Percentiles rank a stretch among this genome's conserved stretches.
Evolutionary conservation across 2,113 vertebrate species (phyloP).

Genomic region (Tauraco erythrolophus): DNA sequence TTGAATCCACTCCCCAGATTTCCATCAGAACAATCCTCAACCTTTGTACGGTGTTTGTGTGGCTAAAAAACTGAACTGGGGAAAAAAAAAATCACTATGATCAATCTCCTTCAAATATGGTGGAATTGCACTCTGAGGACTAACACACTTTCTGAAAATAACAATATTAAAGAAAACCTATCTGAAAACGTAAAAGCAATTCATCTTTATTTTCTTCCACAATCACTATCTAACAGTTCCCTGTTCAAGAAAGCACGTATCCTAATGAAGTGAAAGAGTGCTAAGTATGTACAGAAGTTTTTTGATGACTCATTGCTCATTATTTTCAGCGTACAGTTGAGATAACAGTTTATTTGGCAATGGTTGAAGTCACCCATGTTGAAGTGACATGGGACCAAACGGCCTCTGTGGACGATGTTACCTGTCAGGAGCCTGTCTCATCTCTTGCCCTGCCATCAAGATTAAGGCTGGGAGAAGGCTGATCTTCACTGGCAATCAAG

Average conservation of each 20-base stretch:
- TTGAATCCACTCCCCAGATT: background rate
- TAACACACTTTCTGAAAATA: background rate
- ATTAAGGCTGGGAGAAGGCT: background rate
- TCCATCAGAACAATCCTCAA: background rate
- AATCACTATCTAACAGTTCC: background rate
- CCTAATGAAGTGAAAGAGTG: background rate
- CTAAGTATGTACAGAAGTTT: background rate
- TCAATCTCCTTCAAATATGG: background rate
- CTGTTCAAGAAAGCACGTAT: background rate
- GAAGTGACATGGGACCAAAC: background rate
- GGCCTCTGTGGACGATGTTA: background rate
- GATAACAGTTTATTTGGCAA: background rate
- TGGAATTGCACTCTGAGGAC: background rate
- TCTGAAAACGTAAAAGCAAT: background rate
- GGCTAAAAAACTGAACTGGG: background rate
- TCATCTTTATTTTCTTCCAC: background rate
- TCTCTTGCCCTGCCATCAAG: background rate
- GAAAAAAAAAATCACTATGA: background rate
- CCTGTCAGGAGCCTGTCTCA: background rate
- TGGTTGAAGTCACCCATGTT: background rate
- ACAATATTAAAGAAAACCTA: background rate
- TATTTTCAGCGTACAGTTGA: background rate
- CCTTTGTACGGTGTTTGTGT: background rate
- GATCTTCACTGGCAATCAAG: background rate
- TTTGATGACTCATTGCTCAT: background rate